Conservation (phyloP, 2,888 invertebrate genomes). For the Augochlorella aurata region DNA sequence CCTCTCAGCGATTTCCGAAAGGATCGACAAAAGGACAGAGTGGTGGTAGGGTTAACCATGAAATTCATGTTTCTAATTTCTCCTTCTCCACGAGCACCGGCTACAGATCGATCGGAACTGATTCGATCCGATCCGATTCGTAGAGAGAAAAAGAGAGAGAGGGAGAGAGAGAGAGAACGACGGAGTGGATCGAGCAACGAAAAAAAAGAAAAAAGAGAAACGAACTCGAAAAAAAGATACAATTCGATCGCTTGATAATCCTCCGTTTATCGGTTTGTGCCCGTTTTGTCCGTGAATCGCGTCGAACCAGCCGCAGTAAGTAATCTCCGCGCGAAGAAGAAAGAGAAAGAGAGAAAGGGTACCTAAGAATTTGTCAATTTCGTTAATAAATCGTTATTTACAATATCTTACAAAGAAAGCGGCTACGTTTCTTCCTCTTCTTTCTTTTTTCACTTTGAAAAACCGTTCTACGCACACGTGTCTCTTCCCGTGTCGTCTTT, state of each 20-base stretch:
- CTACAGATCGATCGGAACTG: neutral
- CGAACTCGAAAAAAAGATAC: neutral
- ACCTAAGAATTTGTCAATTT: conserved; percentile 80
- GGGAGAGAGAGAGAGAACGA: neutral
- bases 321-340: conserved; percentile 58
- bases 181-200: conserved; percentile 17
- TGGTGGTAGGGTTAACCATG: neutral
- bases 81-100: conserved; percentile 26
- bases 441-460: conserved; percentile 62
- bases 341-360: conserved; percentile 67
- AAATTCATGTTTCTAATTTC: neutral
- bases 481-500: neutral
- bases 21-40: conserved; percentile 18
- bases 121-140: neutral
- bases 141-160: no score
- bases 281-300: conserved; percentile 14
- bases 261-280: neutral
- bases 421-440: conserved; percentile 76
- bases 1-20: conserved; percentile 59
- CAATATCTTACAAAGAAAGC: conserved; percentile 82
- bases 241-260: no score
- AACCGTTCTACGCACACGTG: neutral
- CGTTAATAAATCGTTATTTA: conserved; percentile 81
- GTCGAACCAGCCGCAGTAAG: conserved; percentile 27
- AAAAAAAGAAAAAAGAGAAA: conserved; percentile 8